phyloP scores from a whole-genome alignment of 2,113 vertebrate species.

The Leptobrachium ailaonicum region DNA sequence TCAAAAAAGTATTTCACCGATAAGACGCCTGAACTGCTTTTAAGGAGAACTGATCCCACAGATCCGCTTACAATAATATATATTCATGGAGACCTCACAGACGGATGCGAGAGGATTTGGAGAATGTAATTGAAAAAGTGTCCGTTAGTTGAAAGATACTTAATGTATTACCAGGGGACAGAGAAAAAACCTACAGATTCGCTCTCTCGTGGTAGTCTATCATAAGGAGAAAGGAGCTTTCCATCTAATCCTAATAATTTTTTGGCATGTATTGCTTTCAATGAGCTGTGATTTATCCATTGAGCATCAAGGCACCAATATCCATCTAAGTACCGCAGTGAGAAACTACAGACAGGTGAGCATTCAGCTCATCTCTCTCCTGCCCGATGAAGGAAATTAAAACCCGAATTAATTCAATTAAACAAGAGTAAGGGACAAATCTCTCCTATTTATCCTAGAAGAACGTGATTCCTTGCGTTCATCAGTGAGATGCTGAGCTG shows the following conservation, averaged over 20 bases:
- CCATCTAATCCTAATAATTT: constrained; percentile 39
- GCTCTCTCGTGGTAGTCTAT: constrained; percentile 11
- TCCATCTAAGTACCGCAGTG: constrained; percentile 33
- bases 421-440: constrained; percentile 19
- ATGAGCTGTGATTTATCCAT: constrained; percentile 51
- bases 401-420: constrained; percentile 28
- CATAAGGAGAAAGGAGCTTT: constrained; percentile 9
- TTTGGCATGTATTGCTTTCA: constrained; percentile 45
- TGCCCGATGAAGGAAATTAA: constrained; percentile 31
- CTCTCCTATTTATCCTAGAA: not conserved
- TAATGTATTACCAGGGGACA: constrained; percentile 4
- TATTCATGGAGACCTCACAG: constrained; percentile 2
- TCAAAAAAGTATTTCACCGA: too few relatives aligned
- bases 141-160: constrained; percentile 35
- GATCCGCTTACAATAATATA: not conserved
- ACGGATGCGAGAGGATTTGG: constrained; percentile 24
- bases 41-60: too few relatives aligned
- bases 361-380: constrained; percentile 36
- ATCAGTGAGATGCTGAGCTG: constrained; percentile 46
- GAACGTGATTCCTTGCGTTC: constrained; percentile 19
- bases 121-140: constrained; percentile 26
- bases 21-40: too few relatives aligned
- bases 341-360: not conserved
- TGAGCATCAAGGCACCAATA: constrained; percentile 24
- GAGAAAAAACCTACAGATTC: constrained; percentile 15